Evolutionary conservation across 2,113 vertebrate genomes (phyloP).

Genomic region (Antechinus flavipes): DNA sequence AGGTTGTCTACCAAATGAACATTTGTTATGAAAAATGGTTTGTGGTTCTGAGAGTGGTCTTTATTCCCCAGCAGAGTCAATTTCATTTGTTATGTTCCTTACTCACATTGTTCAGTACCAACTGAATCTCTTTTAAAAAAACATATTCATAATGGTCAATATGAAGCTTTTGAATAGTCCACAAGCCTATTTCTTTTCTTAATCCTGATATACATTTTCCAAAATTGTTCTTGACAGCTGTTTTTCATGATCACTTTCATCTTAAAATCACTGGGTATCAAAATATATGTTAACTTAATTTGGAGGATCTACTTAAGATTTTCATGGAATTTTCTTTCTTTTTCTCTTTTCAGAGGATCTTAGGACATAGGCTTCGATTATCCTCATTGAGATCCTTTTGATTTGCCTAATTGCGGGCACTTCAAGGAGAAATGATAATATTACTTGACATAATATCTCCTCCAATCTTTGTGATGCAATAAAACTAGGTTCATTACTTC

Average conservation of each 20-base stretch:
- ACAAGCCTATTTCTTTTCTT: background rate
- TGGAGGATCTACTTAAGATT: background rate
- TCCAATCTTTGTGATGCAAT: background rate
- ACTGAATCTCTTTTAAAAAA: background rate
- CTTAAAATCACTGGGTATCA: background rate
- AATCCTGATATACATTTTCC: background rate
- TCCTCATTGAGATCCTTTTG: background rate
- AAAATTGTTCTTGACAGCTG: background rate
- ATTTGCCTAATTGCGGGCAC: background rate
- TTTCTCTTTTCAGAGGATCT: background rate
- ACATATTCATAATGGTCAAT: background rate
- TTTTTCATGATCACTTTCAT: background rate
- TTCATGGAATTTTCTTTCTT: background rate
- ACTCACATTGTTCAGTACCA: background rate
- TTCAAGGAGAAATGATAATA: background rate
- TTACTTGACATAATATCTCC: background rate
- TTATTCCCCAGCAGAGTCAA: background rate
- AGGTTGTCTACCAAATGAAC: background rate
- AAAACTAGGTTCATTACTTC: background rate
- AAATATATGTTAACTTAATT: background rate
- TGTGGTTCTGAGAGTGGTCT: background rate
- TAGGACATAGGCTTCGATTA: background rate
- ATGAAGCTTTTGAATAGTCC: background rate
- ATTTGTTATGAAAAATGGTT: background rate
- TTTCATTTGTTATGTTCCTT: background rate